Evolutionary conservation across 1,140 invertebrate genomes (phyloP), one percentile per base, ranked within the genome.

Genomic region (Hydropsyche tenuis): DNA sequence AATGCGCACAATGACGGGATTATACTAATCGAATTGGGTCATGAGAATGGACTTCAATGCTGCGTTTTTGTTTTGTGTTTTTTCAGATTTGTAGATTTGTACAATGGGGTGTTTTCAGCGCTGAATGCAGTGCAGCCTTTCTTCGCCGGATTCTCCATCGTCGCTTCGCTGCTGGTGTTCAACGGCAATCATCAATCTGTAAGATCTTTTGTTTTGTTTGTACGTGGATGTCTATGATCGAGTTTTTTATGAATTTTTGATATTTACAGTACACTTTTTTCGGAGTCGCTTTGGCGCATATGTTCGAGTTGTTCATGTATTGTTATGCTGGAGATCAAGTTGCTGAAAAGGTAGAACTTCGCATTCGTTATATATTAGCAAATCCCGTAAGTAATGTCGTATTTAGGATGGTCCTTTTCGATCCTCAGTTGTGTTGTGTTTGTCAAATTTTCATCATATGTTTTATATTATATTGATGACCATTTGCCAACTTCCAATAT

Each of bases 251-350:
- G 6, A 16, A 27, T 69, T 4, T 74, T 37, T 3, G 30, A 4
- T 37, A 4, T 23, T 74, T 77, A 22, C 71, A 77, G 76, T 70
- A 74, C 5, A 69, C 56, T 9, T 77, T 77, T 30, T 64, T 46
- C 11, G 73, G 69, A 22, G 73, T 77, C 0, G 76, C 76, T 30
- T 20, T 77, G 9, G 69, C 70, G 5, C 76, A 77, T 30, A 73
- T 73, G 71, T 65, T 77, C 23, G 73, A 77, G 42, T 53, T 74
- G n/a, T 77, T 65, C 70, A 73, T 77, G 9, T 77, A 74, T 46
- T 77, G 76, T 51, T 77, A 74, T 60, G 73, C 71, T 6, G 73
- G 76, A 20, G 73, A 77, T 18, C 66, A 73, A 18, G 37, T 60
- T 16, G 70, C 73, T 2, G 76, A 73, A 65, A 77, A 70, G 73